phyloP scores from a whole-genome alignment of 2,888 invertebrate genomes.

The Griposia aprilina region DNA sequence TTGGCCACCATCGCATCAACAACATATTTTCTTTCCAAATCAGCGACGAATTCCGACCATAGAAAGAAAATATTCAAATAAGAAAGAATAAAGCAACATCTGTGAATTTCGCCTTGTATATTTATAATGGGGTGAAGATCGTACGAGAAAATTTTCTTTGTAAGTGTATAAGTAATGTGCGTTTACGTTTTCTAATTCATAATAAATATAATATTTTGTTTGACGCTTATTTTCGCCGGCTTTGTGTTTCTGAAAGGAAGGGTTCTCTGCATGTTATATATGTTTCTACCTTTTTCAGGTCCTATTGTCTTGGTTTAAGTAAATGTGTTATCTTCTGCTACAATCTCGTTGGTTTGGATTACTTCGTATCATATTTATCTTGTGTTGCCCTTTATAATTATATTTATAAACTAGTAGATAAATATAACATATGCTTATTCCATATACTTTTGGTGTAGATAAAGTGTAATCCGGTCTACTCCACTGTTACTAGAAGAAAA shows the following conservation, averaged over 20 bases:
- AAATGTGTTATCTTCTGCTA: conserved; percentile 20
- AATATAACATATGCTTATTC: not conserved
- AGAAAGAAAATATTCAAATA: conserved; percentile 58
- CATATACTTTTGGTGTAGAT: not conserved
- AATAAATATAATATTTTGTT: conserved; percentile 41
- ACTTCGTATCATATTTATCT: conserved; percentile 11
- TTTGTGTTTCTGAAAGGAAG: conserved; percentile 39
- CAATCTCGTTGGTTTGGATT: conserved; percentile 16
- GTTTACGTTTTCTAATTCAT: conserved; percentile 55
- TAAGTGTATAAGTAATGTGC: conserved; percentile 54
- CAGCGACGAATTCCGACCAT: conserved; percentile 34
- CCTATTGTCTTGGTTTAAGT: conserved; percentile 16
- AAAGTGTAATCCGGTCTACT: not conserved
- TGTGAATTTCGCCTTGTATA: conserved; percentile 59
- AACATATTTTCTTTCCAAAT: conserved; percentile 34
- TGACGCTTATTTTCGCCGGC: conserved; percentile 27
- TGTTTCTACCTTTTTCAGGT: not conserved
- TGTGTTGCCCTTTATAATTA: not conserved
- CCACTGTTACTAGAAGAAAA: not conserved
- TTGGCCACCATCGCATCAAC: not conserved
- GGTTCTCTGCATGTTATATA: conserved; percentile 10
- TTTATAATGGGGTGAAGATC: conserved; percentile 52
- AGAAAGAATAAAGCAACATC: conserved; percentile 50
- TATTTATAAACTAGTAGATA: not conserved
- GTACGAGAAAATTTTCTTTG: conserved; percentile 54